Conservation (phyloP, 2,113 vertebrate genomes). For the Picathartes gymnocephalus region DNA sequence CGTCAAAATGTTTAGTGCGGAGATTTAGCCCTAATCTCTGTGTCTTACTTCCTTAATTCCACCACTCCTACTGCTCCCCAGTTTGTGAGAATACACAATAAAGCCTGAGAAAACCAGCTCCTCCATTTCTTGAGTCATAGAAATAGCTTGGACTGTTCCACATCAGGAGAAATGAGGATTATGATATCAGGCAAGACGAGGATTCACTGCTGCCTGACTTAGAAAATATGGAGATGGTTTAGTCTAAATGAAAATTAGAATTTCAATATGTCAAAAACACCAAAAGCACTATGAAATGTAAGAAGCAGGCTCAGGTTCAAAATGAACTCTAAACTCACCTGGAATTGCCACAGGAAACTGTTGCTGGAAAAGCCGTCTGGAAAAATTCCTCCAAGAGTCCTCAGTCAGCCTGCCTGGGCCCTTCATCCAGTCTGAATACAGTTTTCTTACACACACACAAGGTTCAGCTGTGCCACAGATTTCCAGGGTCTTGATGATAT, state of each 20-base stretch:
- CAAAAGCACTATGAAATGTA: not conserved
- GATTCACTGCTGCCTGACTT: not conserved
- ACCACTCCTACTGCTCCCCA: not conserved
- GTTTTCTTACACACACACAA: not conserved
- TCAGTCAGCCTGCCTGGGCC: not conserved
- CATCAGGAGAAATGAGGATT: not conserved
- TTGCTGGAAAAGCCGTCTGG: not conserved
- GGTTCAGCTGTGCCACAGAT: not conserved
- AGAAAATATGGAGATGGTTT: not conserved
- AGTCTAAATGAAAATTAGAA: not conserved
- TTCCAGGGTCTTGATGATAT: not conserved
- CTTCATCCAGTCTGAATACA: not conserved
- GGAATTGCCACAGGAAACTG: not conserved
- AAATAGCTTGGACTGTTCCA: not conserved
- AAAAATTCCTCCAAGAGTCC: not conserved
- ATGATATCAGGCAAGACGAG: not conserved
- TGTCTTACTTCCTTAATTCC: not conserved
- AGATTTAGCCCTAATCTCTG: not conserved
- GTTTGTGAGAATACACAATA: not conserved
- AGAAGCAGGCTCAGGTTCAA: not conserved
- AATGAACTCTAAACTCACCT: not conserved
- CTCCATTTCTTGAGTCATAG: accelerated
- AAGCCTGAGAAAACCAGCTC: not conserved
- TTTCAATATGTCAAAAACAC: not conserved
- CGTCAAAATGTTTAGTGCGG: not conserved